Conservation (phyloP, 1,140 invertebrate genomes). For the Cyphomyrmex costatus region DNA sequence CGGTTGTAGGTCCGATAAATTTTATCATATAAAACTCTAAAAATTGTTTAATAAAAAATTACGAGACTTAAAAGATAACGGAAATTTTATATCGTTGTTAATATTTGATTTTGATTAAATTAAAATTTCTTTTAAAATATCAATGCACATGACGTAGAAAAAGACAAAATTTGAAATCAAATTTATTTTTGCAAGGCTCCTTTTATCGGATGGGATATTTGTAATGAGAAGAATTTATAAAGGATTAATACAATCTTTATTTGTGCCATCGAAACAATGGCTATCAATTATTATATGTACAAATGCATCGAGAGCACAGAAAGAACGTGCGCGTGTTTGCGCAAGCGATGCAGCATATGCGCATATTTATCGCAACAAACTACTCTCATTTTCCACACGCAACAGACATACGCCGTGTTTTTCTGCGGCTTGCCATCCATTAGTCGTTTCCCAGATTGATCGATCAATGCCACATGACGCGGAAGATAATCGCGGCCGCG, state of each 20-base stretch:
- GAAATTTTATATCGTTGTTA: not conserved
- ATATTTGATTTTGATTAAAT: not conserved
- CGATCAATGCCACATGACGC: slow-evolving; percentile 43
- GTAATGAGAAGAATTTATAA: not conserved
- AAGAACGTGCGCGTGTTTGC: not conserved
- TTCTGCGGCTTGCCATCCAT: slow-evolving; percentile 45
- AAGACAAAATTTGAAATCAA: not conserved
- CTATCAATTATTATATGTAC: slow-evolving; percentile 6
- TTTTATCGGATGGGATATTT: not conserved
- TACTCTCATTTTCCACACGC: slow-evolving; percentile 11
- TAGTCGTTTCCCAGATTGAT: slow-evolving; percentile 45
- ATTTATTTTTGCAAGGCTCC: not conserved
- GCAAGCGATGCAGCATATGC: not conserved
- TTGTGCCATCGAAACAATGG: not conserved
- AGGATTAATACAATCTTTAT: not conserved
- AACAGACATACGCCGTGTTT: not conserved
- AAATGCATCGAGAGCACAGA: not conserved
- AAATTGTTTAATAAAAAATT: slow-evolving; percentile 10
- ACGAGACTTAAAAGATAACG: not conserved
- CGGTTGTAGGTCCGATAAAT: slow-evolving; percentile 2
- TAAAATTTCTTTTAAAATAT: not conserved
- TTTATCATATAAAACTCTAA: not conserved
- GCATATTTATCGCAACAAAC: slow-evolving; percentile 1
- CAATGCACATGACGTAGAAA: not conserved
- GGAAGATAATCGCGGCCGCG: slow-evolving; percentile 42